Percentiles rank a stretch among this genome's conserved stretches.
Evolutionary conservation across 2,888 invertebrate genomes (phyloP).

Genomic region (Hemithea aestivaria): DNA sequence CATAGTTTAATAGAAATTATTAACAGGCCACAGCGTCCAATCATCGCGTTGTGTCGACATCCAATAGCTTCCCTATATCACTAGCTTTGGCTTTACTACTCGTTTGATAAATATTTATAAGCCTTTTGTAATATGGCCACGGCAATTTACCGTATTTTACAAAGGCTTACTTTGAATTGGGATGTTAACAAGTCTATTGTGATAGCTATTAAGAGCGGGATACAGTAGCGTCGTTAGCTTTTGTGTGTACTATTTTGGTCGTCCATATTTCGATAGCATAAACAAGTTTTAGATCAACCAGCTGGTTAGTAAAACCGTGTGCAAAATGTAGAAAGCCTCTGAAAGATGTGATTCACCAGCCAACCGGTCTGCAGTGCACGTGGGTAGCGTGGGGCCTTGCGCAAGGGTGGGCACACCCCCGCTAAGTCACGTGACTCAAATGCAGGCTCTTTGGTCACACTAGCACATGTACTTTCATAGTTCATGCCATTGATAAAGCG

Average conservation of each 20-base stretch:
- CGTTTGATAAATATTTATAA: conserved; percentile 24
- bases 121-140: conserved; percentile 12
- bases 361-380: conserved; percentile 9
- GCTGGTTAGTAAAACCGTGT: not conserved
- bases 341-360: conserved; percentile 20
- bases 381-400: conserved; percentile 15
- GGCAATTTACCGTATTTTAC: conserved; percentile 1
- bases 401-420: conserved; percentile 16
- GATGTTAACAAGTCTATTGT: too few relatives aligned
- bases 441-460: too few relatives aligned
- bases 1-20: conserved; percentile 27
- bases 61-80: conserved; percentile 16
- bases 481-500: too few relatives aligned
- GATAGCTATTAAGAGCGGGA: too few relatives aligned
- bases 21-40: conserved; percentile 36
- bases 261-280: too few relatives aligned
- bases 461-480: too few relatives aligned
- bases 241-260: too few relatives aligned
- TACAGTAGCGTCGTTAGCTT: too few relatives aligned
- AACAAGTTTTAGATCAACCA: too few relatives aligned
- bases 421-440: conserved; percentile 18
- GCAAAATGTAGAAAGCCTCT: not conserved
- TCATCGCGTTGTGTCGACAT: conserved; percentile 26
- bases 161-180: too few relatives aligned
- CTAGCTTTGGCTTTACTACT: conserved; percentile 4